These are phyloP conservation scores for Suricata suricatta DNA, from an alignment of 2,113 vertebrate genomes.

Conservation along the genomic window DNA sequence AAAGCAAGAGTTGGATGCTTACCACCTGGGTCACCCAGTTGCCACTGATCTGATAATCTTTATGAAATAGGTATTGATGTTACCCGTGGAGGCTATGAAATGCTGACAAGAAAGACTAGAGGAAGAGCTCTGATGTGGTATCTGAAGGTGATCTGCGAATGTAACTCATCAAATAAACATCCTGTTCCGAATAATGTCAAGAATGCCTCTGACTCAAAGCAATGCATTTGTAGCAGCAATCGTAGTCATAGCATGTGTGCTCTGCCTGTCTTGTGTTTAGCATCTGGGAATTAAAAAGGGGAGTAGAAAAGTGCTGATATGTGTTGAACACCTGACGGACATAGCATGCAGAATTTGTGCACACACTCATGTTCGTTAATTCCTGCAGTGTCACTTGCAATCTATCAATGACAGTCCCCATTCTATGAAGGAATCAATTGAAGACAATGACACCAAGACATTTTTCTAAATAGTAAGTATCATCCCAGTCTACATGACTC, in stretches of 20 bases:
- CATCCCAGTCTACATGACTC: neutral
- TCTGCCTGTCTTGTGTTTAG: neutral
- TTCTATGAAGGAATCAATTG: neutral
- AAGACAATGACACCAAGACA: neutral
- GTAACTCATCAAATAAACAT: neutral
- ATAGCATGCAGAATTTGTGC: neutral
- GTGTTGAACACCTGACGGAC: neutral
- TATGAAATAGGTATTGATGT: neutral
- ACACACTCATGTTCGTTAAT: neutral
- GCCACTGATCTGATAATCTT: neutral
- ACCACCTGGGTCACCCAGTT: too few species aligned
- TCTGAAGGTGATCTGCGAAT: neutral
- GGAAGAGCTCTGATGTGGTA: neutral
- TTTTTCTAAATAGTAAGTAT: neutral
- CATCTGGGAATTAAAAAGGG: neutral
- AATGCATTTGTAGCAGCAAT: neutral
- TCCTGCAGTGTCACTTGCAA: neutral
- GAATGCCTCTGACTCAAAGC: neutral
- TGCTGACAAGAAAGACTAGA: neutral
- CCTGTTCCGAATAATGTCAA: neutral
- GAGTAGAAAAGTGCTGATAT: neutral
- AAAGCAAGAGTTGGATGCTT: too few species aligned
- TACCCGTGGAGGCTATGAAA: neutral
- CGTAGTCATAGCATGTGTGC: rapidly evolving
- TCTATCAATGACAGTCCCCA: neutral